These are phyloP conservation scores for Scaptomyza montana DNA, from an alignment of 1,140 invertebrate species.

Conservation along the genomic window DNA sequence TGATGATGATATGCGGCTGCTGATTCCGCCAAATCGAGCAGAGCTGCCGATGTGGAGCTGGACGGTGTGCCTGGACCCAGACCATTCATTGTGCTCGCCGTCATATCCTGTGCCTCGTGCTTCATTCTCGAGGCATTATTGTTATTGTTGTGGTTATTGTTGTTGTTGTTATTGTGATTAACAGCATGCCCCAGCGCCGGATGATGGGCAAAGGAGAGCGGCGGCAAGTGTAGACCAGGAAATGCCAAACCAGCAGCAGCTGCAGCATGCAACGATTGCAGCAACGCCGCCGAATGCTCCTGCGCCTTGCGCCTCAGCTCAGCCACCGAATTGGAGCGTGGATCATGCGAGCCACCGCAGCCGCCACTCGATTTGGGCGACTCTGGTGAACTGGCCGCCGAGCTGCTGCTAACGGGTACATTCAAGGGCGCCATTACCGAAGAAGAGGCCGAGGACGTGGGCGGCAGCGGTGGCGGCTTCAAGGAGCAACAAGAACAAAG, in stretches of 20 bases:
- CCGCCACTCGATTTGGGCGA: slow-evolving; percentile 81
- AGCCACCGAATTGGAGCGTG: slow-evolving; percentile 92
- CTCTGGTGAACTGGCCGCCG: slow-evolving; percentile 76
- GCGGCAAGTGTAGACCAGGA: slow-evolving; percentile 85
- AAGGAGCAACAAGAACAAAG: slow-evolving; percentile 91
- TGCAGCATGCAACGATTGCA: slow-evolving; percentile 88
- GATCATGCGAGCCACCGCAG: slow-evolving; percentile 77
- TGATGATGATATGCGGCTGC: slow-evolving; percentile 68
- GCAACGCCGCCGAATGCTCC: slow-evolving; percentile 93
- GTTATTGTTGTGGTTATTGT: slow-evolving; percentile 60
- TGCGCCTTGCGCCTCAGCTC: slow-evolving; percentile 94
- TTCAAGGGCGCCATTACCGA: slow-evolving; percentile 74
- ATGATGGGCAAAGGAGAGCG: slow-evolving; percentile 80
- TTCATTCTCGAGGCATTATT: slow-evolving; percentile 65
- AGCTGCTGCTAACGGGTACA: slow-evolving; percentile 70
- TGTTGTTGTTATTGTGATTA: slow-evolving; percentile 24
- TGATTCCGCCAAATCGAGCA: slow-evolving; percentile 72
- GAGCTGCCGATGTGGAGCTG: slow-evolving; percentile 48
- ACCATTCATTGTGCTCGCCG: slow-evolving; percentile 76
- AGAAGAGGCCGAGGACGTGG: slow-evolving; percentile 30
- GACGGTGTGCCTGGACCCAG: slow-evolving; percentile 47
- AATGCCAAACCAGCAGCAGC: slow-evolving; percentile 84
- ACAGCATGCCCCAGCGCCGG: slow-evolving; percentile 28
- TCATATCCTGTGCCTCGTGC: slow-evolving; percentile 82
- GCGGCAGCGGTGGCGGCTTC: slow-evolving; percentile 85